phyloP scores from a whole-genome alignment of 2,797 vertebrate genomes.

The Amblyraja radiata region DNA sequence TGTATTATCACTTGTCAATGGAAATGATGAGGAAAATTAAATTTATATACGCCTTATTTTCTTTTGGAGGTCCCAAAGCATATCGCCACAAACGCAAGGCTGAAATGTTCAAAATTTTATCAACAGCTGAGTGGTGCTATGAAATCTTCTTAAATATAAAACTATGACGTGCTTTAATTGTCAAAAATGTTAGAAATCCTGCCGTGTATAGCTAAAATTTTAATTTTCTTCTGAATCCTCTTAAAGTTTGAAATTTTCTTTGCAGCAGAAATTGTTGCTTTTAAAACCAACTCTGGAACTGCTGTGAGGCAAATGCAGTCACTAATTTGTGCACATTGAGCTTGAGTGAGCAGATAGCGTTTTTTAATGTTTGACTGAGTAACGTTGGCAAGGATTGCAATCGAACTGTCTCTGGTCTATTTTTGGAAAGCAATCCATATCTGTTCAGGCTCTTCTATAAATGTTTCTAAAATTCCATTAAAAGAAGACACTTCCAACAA shows the following conservation, averaged over 20 bases:
- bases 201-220: no score
- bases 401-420: neutral
- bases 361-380: neutral
- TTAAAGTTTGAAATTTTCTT: no score
- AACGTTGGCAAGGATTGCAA: neutral
- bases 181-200: no score
- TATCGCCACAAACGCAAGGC: no score
- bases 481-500: neutral
- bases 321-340: neutral
- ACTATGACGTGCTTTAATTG: no score
- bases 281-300: neutral
- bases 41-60: neutral
- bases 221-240: no score
- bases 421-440: neutral
- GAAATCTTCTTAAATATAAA: no score
- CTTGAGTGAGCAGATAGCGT: neutral
- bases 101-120: no score
- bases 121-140: no score
- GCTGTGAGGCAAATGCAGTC: neutral
- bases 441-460: neutral
- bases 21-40: neutral
- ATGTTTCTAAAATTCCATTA: neutral
- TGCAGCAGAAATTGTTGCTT: neutral
- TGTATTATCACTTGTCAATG: neutral
- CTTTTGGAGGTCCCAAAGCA: neutral